Evolutionary conservation across 2,113 vertebrate genomes (phyloP).

Genomic region (Nettapus auritus): DNA sequence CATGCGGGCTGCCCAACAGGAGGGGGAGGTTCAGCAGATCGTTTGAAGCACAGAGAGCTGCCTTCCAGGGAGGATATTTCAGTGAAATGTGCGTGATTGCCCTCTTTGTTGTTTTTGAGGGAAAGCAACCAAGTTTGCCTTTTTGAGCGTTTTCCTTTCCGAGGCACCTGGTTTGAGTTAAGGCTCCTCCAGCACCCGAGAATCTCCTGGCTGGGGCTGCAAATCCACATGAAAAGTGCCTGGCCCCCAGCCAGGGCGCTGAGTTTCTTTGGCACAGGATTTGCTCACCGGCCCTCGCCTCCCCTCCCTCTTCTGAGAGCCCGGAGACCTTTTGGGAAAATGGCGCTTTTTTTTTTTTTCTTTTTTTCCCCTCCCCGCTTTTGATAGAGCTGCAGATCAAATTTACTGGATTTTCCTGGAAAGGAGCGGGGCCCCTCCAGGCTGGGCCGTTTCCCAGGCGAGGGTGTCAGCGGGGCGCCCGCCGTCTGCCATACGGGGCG

Average conservation of each 20-base stretch:
- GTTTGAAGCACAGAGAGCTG: neutral
- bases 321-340: slow-evolving; percentile 38
- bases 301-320: slow-evolving; percentile 8
- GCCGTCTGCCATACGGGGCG: neutral
- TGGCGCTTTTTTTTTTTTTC: neutral
- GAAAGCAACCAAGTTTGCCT: slow-evolving; percentile 16
- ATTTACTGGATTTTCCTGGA: slow-evolving; percentile 67
- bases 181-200: slow-evolving; percentile 68
- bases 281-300: neutral
- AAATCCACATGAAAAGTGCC: slow-evolving; percentile 72
- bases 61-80: neutral
- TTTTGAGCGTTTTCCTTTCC: slow-evolving; percentile 66
- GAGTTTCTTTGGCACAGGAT: slow-evolving; percentile 57
- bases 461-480: neutral
- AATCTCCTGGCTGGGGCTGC: slow-evolving; percentile 72
- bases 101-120: slow-evolving; percentile 16
- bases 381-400: neutral
- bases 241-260: slow-evolving; percentile 40
- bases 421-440: neutral
- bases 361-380: neutral
- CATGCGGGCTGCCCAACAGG: neutral
- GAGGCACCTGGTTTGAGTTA: slow-evolving; percentile 79
- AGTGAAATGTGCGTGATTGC: slow-evolving; percentile 14
- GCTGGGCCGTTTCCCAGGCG: neutral
- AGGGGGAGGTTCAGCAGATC: neutral